Conservation (phyloP, 2,113 vertebrate species). For the Vombatus ursinus region DNA sequence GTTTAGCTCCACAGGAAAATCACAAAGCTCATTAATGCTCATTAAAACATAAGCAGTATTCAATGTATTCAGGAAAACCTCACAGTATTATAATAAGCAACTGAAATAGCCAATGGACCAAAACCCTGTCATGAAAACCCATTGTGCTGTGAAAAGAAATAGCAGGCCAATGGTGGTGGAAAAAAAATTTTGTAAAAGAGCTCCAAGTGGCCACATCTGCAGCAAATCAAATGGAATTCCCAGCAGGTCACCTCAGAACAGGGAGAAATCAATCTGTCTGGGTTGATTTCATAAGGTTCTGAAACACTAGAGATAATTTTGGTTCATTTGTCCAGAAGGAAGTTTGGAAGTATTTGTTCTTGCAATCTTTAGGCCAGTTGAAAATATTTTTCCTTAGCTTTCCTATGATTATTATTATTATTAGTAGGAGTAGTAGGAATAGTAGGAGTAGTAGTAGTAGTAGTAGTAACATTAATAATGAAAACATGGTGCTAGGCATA, state of each 20-base stretch:
- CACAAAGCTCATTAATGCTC: conserved; percentile 74
- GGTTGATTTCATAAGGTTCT: neutral
- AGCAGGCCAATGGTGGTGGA: neutral
- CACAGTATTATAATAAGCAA: conserved; percentile 67
- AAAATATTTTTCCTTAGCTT: neutral
- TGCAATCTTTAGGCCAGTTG: neutral
- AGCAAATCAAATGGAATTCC: neutral
- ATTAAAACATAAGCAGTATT: conserved; percentile 67
- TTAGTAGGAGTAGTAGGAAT: no score
- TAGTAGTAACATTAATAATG: neutral
- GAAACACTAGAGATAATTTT: neutral
- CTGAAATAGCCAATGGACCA: conserved; percentile 62
- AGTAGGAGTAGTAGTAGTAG: no score
- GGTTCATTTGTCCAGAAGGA: neutral
- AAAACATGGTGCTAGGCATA: neutral
- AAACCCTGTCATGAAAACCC: conserved; percentile 42
- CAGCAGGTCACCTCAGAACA: neutral
- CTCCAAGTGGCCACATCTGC: neutral
- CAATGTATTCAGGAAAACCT: conserved; percentile 71
- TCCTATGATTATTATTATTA: no score
- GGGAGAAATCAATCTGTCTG: conserved; percentile 18
- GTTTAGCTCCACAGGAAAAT: conserved; percentile 71
- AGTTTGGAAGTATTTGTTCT: conserved; percentile 4
- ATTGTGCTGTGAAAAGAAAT: conserved; percentile 42
- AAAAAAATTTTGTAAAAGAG: neutral